Base-by-base conservation (phyloP, 2,113 vertebrate genomes). In the Poeciliopsis prolifica region DNA sequence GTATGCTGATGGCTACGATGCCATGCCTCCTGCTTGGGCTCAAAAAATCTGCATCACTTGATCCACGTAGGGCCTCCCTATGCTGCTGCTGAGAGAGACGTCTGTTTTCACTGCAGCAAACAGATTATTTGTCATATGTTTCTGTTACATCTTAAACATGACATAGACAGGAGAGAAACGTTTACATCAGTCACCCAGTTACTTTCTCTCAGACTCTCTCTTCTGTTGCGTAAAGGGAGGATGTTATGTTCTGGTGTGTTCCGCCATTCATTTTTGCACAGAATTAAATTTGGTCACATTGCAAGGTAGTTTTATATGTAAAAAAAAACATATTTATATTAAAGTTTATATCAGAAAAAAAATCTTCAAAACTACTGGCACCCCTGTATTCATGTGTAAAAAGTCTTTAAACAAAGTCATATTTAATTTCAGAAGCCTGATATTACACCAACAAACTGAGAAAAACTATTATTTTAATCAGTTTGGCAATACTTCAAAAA, bases 181-280 rank as follows among this genome's bases (percentile, higher is more conserved):
- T 54, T 54, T 54, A 22, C 7, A 54, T 22, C 48, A 54, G 48
- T 24, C 48, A 54, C 14, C 17, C 48, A 22, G 5, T 42, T 37
- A 12, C 15, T 66, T 12, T 6, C 22, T n/a, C 7, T 40, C 64
- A 65, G 64, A 40, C 33, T 65, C 31, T 14, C 31, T 65, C 31
- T 40, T 65, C 64, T 65, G 33, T n/a, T n/a, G 64, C 64, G 5
- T n/a, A 5, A 37, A 65, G 64, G 64, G 64, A 65, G 33, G 64
- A n/a, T n/a, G 31, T n/a, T 12, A 65, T 31, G 15, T 63, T 17
- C 2, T 30, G 17, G 64, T 65, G 33, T n/a, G 33, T 22, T 65
- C 31, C 11, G 3, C 33, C 22, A 19, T 30, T 70, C 48, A 60
- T 54, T 54, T 19, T 24, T 54, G 48, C 48, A 22, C 35, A 15